Percentiles rank a stretch among this genome's conserved stretches.
These are phyloP conservation scores for Columba livia DNA, from an alignment of 2,113 vertebrate genomes.

Conservation along the genomic window DNA sequence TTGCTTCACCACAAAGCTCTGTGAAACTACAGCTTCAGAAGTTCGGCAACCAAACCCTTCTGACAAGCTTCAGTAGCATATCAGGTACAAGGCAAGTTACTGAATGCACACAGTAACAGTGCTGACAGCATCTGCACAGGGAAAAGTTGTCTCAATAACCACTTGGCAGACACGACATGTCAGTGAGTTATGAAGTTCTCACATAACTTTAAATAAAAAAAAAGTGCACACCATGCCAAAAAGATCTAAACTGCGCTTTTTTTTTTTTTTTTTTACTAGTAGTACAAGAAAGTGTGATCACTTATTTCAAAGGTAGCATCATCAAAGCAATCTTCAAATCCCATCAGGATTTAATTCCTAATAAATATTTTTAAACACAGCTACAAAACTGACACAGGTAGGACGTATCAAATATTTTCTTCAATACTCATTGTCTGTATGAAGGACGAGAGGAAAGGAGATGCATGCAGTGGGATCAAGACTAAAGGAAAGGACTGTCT, in stretches of 20 bases:
- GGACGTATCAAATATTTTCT: not conserved
- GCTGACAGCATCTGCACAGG: not conserved
- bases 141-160: not conserved
- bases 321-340: not conserved
- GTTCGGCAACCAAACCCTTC: not conserved
- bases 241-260: not conserved
- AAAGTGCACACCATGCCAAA: not conserved
- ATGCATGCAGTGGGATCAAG: not conserved
- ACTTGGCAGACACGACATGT: not conserved
- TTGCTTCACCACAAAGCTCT: not conserved
- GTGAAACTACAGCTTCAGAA: not conserved
- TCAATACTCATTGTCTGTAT: not conserved
- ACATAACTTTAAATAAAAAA: not conserved
- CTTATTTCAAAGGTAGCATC: not conserved
- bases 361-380: not conserved
- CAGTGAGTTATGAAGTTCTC: not conserved
- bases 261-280: not conserved
- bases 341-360: not conserved
- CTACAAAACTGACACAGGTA: not conserved
- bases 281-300: not conserved
- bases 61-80: not conserved
- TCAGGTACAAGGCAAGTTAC: not conserved
- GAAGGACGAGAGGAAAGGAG: not conserved
- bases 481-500: not conserved
- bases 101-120: not conserved